Evolutionary conservation across 2,888 invertebrate species (phyloP).

Genomic region (Suillia variegata): DNA sequence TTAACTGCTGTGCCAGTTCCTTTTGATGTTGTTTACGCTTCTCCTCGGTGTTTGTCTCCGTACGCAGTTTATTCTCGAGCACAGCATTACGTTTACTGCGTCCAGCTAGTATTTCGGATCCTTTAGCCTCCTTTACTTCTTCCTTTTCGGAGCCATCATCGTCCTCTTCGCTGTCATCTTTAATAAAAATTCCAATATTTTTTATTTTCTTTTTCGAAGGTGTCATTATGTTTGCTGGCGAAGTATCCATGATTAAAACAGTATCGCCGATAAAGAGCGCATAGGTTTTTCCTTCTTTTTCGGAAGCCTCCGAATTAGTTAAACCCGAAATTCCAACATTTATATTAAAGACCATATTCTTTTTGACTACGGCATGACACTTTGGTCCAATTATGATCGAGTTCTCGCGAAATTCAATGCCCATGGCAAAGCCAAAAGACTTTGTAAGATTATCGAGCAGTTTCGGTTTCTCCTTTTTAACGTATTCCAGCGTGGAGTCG

Average conservation of each 20-base stretch:
- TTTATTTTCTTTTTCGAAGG: conserved; percentile 94
- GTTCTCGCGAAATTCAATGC: conserved; percentile 97
- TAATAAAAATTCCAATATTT: conserved; percentile 93
- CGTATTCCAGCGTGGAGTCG: conserved; percentile 77
- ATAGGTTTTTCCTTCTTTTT: conserved; percentile 87
- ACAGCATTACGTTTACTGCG: conserved; percentile 87
- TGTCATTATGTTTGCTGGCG: conserved; percentile 85
- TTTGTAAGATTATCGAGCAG: conserved; percentile 90
- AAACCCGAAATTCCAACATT: conserved; percentile 90
- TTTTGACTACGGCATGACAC: conserved; percentile 76
- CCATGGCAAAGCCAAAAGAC: conserved; percentile 96
- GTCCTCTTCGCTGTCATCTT: conserved; percentile 86
- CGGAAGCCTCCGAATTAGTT: conserved; percentile 78
- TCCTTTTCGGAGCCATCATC: conserved; percentile 80
- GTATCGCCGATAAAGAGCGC: conserved; percentile 97
- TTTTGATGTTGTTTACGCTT: conserved; percentile 96
- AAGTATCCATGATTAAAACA: conserved; percentile 89
- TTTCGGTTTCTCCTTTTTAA: conserved; percentile 85
- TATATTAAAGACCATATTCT: conserved; percentile 97
- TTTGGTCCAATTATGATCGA: conserved; percentile 91
- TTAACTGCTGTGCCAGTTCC: conserved; percentile 86
- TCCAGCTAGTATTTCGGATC: conserved; percentile 59
- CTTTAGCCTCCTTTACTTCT: conserved; percentile 71
- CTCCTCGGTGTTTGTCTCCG: conserved; percentile 95
- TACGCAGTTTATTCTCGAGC: conserved; percentile 89